These are phyloP conservation scores for Spea bombifrons DNA, from an alignment of 2,113 vertebrate species.

Conservation along the genomic window DNA sequence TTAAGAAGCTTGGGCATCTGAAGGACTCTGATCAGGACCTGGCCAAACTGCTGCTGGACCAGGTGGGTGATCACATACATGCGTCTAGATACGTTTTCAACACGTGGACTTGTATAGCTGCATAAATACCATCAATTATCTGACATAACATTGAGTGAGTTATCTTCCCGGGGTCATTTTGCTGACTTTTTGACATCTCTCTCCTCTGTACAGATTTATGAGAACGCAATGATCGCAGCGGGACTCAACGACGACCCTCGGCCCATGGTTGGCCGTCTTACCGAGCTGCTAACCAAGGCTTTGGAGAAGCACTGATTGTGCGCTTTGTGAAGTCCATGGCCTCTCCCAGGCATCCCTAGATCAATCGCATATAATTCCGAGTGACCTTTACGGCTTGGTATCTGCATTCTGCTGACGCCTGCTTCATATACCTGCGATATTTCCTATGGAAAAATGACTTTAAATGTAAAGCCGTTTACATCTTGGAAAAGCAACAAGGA, in stretches of 20 bases:
- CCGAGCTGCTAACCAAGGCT: slow-evolving; percentile 81
- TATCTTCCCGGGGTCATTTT: too few relatives aligned
- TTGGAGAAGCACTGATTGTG: slow-evolving; percentile 78
- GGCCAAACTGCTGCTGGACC: slow-evolving; percentile 85
- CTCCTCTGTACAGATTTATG: slow-evolving; percentile 78
- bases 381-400: background rate
- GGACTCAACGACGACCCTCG: slow-evolving; percentile 90
- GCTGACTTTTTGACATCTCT: background rate
- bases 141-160: too few relatives aligned
- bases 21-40: slow-evolving; percentile 78
- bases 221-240: slow-evolving; percentile 95
- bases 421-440: background rate
- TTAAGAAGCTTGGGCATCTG: slow-evolving; percentile 82
- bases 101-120: background rate
- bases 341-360: too few relatives aligned
- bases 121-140: too few relatives aligned
- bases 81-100: background rate
- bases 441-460: slow-evolving; percentile 39
- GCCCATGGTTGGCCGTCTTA: slow-evolving; percentile 88
- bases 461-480: background rate
- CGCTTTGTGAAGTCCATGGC: background rate
- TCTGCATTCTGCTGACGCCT: background rate
- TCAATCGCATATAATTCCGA: too few relatives aligned
- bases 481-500: too few relatives aligned
- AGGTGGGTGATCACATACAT: slow-evolving; percentile 67